Evolutionary conservation across 2,888 invertebrate species (phyloP), one percentile per base, ranked within the genome.

Genomic region (Drosophila mayaguana): DNA sequence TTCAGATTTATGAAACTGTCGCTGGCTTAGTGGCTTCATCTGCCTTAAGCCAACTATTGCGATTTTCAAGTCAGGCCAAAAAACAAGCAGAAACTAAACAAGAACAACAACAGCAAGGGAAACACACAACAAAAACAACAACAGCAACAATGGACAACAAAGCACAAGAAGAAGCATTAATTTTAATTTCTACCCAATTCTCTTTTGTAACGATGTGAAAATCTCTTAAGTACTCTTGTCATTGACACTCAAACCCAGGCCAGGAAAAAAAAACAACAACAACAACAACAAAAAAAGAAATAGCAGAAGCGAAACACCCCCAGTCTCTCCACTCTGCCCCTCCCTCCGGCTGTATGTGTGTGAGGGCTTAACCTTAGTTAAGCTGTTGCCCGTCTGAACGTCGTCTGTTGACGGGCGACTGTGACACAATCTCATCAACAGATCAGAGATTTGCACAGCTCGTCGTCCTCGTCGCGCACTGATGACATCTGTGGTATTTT

Each of bases 221-320:
- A 91, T 92, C 92, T 91, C 85, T 91, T 91, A 90, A 92, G 92
- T 89, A 90, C 91, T 90, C 87, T 88, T 88, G 87, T 88, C 87
- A 90, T 90, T 88, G 86, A 87, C 86, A 87, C 86, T 88, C 88
- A 89, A 77, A 89, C 90, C 89, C 66, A 46, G 38, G 43, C 50
- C 18, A 43, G 50, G 54, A 43, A 59, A 28, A 38, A 57, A 51
- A 71, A 72, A 55, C n/a, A n/a, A n/a, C n/a, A n/a, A n/a, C n/a
- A n/a, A n/a, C n/a, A n/a, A n/a, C n/a, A n/a, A n/a, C n/a, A n/a
- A n/a, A 43, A 59, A 28, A 38, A 57, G 48, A 71, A 72, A 55
- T 64, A 67, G 42, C 65, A 51, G 5, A 6, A 50, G 48, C 28
- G 32, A 50, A 50, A 32, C 48, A 50, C 32, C 48, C 48, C 12